Evolutionary conservation across 35 echinoderm and acorn worm genomes (phyloP).

Genomic region (Amphiura filiformis): DNA sequence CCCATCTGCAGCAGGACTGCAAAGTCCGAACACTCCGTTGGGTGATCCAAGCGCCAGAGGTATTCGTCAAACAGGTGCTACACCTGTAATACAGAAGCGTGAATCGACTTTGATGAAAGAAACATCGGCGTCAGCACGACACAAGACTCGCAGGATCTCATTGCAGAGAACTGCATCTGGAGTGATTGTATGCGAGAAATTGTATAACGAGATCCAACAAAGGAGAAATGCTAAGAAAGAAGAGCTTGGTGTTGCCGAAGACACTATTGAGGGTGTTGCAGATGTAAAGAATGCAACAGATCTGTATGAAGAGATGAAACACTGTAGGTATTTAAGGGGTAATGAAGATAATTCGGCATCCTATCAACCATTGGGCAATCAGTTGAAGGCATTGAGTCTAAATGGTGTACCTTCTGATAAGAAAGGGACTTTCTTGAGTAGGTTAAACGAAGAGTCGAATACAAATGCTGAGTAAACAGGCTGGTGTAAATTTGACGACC

Average conservation of each 20-base stretch:
- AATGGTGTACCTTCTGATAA: too few species aligned
- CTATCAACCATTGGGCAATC: conserved; percentile 58
- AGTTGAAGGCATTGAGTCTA: too few species aligned
- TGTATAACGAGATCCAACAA: conserved; percentile 50
- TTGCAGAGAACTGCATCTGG: conserved; percentile 28
- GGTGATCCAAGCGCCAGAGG: neutral
- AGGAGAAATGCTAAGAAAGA: conserved; percentile 30
- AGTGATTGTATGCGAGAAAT: conserved; percentile 21
- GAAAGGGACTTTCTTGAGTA: too few species aligned
- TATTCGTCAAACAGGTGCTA: neutral
- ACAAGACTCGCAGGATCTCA: neutral
- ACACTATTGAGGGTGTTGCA: conserved; percentile 18
- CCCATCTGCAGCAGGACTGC: too few species aligned
- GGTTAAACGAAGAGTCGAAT: too few species aligned
- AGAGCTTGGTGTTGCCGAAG: conserved; percentile 18
- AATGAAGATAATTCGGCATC: conserved; percentile 37
- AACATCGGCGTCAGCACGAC: neutral
- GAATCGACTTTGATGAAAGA: conserved; percentile 27
- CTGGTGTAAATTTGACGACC: too few species aligned
- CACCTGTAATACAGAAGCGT: neutral
- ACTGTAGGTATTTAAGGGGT: conserved; percentile 69
- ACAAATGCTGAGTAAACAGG: too few species aligned
- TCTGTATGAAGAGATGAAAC: conserved; percentile 71
- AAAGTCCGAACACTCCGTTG: too few species aligned
- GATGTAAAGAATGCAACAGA: conserved; percentile 60